Percentiles rank a stretch among this genome's conserved stretches.
phyloP scores from a whole-genome alignment of 2,888 invertebrate genomes.

The Cerceris rybyensis region DNA sequence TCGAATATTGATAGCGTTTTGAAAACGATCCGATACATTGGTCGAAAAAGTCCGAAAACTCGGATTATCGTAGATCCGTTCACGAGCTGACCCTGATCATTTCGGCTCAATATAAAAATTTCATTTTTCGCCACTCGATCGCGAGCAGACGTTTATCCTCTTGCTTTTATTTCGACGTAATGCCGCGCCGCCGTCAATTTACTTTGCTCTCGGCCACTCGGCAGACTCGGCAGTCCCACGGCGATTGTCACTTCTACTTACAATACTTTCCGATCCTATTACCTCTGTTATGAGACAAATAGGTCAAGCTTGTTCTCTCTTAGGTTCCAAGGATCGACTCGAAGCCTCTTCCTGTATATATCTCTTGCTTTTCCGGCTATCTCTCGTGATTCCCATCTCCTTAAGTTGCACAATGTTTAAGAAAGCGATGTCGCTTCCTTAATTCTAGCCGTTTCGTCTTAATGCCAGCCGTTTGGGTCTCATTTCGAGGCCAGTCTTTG shows the following conservation, averaged over 20 bases:
- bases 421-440: slow-evolving; percentile 20
- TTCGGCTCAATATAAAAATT: slow-evolving; percentile 25
- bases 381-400: not conserved
- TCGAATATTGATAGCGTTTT: too few species aligned
- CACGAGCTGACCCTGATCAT: not conserved
- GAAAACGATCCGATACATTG: too few species aligned
- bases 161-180: slow-evolving; percentile 39
- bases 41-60: not conserved
- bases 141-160: slow-evolving; percentile 32
- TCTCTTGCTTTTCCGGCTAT: slow-evolving; percentile 9
- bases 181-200: slow-evolving; percentile 50
- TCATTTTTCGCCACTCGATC: slow-evolving; percentile 10
- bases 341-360: slow-evolving; percentile 36
- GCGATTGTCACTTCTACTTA: slow-evolving; percentile 70
- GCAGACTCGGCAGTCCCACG: slow-evolving; percentile 66
- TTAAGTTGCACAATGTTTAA: slow-evolving; percentile 1
- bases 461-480: not conserved
- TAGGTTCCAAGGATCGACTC: slow-evolving; percentile 49
- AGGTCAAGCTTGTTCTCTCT: slow-evolving; percentile 65
- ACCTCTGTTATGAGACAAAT: slow-evolving; percentile 74
- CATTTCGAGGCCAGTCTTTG: not conserved
- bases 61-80: slow-evolving; percentile 15
- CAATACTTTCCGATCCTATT: slow-evolving; percentile 70
- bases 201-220: slow-evolving; percentile 50
- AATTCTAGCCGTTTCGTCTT: not conserved